Evolutionary conservation across 1,140 invertebrate genomes (phyloP).

Genomic region (Drosophila oshimai): DNA sequence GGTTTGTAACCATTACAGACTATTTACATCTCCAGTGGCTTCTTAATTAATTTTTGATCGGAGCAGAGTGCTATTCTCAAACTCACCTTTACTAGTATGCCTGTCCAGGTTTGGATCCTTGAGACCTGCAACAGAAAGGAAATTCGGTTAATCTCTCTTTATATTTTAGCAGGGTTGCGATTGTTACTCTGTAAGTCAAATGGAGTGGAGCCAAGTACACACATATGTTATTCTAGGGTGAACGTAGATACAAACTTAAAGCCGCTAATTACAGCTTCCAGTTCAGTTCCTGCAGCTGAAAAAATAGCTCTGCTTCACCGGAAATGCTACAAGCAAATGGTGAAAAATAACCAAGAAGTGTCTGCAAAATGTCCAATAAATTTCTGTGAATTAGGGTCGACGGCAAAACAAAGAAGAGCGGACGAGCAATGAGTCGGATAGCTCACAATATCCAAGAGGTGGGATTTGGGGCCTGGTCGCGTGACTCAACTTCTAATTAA

Average conservation of each 20-base stretch:
- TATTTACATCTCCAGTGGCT: constrained; percentile 47
- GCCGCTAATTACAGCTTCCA: constrained; percentile 51
- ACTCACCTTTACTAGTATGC: constrained; percentile 71
- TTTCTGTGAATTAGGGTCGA: background rate
- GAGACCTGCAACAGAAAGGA: constrained; percentile 56
- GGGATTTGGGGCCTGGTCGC: constrained; percentile 17
- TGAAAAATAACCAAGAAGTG: constrained; percentile 1
- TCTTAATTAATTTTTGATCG: constrained; percentile 41
- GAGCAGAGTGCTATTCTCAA: background rate
- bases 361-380: constrained; percentile 2
- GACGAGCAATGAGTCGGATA: background rate
- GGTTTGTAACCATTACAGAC: constrained; percentile 61
- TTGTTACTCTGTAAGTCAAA: too few relatives aligned
- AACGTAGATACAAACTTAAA: too few relatives aligned
- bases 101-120: constrained; percentile 79
- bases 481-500: constrained; percentile 71
- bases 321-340: background rate
- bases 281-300: too few relatives aligned
- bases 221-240: too few relatives aligned
- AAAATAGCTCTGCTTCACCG: too few relatives aligned
- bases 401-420: constrained; percentile 25
- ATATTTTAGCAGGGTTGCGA: too few relatives aligned
- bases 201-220: too few relatives aligned
- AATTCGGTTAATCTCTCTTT: constrained; percentile 11
- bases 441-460: constrained; percentile 30